Percentiles rank a stretch among this genome's conserved stretches.
These are phyloP conservation scores for Pocillopora meandrina DNA, from an alignment of 92 coral and sea anemone genomes.

Conservation along the genomic window DNA sequence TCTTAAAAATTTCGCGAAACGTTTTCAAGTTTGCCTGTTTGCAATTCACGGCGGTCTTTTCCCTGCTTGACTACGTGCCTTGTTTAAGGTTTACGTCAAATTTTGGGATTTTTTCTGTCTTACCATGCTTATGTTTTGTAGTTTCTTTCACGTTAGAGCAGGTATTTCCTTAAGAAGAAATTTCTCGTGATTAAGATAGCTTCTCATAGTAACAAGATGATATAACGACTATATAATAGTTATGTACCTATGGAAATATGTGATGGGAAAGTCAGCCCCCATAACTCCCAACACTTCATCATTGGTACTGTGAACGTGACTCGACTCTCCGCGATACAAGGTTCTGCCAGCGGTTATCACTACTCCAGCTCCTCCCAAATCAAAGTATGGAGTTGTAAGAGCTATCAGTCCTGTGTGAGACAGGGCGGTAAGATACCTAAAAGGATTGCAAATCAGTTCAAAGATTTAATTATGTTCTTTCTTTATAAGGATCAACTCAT, in stretches of 20 bases:
- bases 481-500: too few species aligned
- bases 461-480: too few species aligned
- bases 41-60: too few species aligned
- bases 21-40: too few species aligned
- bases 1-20: too few species aligned
- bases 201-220: neutral
- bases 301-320: constrained; percentile 4
- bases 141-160: too few species aligned
- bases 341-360: constrained; percentile 57
- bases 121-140: too few species aligned
- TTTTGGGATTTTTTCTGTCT: too few species aligned
- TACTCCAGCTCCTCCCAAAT: constrained; percentile 61
- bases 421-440: constrained; percentile 58
- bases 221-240: neutral
- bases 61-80: too few species aligned
- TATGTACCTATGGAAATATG: constrained; percentile 62
- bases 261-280: constrained; percentile 64
- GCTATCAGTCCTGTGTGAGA: constrained; percentile 47
- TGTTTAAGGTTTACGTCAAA: too few species aligned
- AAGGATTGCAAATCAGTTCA: neutral
- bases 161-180: too few species aligned
- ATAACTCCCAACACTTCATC: constrained; percentile 62
- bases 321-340: neutral
- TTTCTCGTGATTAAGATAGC: too few species aligned
- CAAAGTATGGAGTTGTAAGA: constrained; percentile 63